A percentile compares a stretch with the other conserved stretches of the same genome.
Conservation (phyloP, 37 sponge, comb jelly and placozoan genomes). For the Geodia barretti region DNA sequence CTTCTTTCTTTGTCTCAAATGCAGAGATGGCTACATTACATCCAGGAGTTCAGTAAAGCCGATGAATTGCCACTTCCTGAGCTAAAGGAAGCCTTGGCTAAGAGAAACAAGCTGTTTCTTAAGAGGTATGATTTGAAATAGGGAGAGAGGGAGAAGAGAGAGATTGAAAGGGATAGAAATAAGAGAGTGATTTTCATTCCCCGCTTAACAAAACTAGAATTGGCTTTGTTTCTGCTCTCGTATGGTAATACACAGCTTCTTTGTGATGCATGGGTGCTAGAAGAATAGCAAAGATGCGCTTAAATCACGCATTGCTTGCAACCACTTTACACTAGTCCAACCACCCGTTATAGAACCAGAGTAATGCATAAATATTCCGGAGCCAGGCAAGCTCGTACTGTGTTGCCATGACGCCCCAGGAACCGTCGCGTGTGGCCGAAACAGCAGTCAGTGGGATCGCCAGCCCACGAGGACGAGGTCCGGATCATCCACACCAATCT, state of each 20-base stretch:
- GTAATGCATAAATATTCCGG: too few relatives aligned
- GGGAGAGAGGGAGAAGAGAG: conserved; percentile 11
- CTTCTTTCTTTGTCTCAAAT: too few relatives aligned
- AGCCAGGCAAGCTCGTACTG: too few relatives aligned
- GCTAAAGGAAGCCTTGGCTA: conserved; percentile 17
- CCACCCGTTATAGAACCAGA: neutral
- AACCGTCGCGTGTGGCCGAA: conserved; percentile 37
- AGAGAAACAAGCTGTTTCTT: conserved; percentile 32
- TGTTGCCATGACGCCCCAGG: conserved; percentile 4
- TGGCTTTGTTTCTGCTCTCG: neutral
- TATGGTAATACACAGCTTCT: too few relatives aligned
- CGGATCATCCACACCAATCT: conserved; percentile 12
- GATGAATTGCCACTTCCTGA: conserved; percentile 15
- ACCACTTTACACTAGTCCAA: neutral
- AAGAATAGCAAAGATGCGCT: neutral
- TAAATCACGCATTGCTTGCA: neutral
- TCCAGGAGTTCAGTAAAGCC: conserved; percentile 38
- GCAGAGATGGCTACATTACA: conserved; percentile 48
- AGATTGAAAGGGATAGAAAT: neutral
- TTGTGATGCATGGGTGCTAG: neutral
- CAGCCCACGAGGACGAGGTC: conserved; percentile 29
- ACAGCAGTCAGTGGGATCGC: neutral
- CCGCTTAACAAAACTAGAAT: neutral
- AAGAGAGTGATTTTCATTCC: neutral
- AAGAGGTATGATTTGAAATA: conserved; percentile 22